Conservation (phyloP, 2,888 invertebrate genomes). For the Helobdella robusta region DNA sequence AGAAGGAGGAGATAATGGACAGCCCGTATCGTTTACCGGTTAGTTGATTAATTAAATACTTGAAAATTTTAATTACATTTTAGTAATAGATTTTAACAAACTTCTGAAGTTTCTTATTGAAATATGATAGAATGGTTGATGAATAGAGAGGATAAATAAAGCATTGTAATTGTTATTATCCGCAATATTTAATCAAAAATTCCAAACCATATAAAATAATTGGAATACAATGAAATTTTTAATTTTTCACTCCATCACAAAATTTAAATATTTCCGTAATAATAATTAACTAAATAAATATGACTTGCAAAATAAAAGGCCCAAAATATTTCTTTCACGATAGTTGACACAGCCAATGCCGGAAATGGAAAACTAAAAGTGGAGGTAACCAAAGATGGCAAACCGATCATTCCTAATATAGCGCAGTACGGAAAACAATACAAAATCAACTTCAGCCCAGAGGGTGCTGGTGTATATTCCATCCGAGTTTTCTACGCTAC, state of each 20-base stretch:
- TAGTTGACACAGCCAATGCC: slow-evolving; percentile 64
- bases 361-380: slow-evolving; percentile 80
- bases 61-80: background rate
- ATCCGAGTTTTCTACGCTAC: slow-evolving; percentile 90
- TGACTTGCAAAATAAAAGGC: too few relatives aligned
- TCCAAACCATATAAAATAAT: too few relatives aligned
- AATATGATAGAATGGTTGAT: too few relatives aligned
- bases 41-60: background rate
- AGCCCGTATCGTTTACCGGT: slow-evolving; percentile 53
- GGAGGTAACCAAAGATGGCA: slow-evolving; percentile 66
- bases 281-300: background rate
- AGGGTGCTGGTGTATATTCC: slow-evolving; percentile 58
- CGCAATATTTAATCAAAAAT: too few relatives aligned
- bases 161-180: too few relatives aligned
- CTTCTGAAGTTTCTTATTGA: too few relatives aligned
- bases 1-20: slow-evolving; percentile 55
- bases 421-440: slow-evolving; percentile 57
- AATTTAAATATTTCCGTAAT: background rate
- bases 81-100: too few relatives aligned
- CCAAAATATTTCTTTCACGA: too few relatives aligned
- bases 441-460: slow-evolving; percentile 54
- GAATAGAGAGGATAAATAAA: too few relatives aligned
- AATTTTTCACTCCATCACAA: background rate
- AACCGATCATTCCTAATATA: slow-evolving; percentile 63
- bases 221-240: too few relatives aligned